Evolutionary conservation across 2,797 vertebrate species (phyloP).

Genomic region (Huso huso): DNA sequence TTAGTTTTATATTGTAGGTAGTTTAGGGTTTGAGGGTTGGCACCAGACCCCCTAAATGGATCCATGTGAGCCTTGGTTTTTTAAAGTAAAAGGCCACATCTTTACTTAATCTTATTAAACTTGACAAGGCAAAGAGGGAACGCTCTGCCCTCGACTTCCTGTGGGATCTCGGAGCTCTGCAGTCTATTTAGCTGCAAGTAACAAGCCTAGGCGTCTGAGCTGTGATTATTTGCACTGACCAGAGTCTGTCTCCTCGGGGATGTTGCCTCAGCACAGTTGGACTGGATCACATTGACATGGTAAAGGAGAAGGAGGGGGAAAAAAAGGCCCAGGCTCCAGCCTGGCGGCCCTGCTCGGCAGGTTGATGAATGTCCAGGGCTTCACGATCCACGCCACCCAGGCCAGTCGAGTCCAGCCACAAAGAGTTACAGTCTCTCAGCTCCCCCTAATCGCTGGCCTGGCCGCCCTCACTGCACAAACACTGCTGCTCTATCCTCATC

Average conservation of each 20-base stretch:
- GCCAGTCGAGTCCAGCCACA: slow-evolving; percentile 75
- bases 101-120: slow-evolving; percentile 44
- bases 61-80: slow-evolving; percentile 21
- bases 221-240: slow-evolving; percentile 69
- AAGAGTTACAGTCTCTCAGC: slow-evolving; percentile 86
- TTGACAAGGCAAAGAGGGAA: slow-evolving; percentile 26
- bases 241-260: slow-evolving; percentile 59
- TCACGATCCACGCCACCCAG: slow-evolving; percentile 78
- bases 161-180: slow-evolving; percentile 58
- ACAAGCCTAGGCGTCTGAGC: slow-evolving; percentile 65
- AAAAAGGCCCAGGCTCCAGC: slow-evolving; percentile 76
- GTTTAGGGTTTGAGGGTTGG: too few relatives aligned
- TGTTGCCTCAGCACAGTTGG: slow-evolving; percentile 56
- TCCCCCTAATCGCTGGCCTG: slow-evolving; percentile 50
- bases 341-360: slow-evolving; percentile 79
- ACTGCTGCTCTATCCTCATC: slow-evolving; percentile 58
- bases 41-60: too few relatives aligned
- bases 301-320: slow-evolving; percentile 38
- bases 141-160: slow-evolving; percentile 61
- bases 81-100: slow-evolving; percentile 34
- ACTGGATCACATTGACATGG: slow-evolving; percentile 68
- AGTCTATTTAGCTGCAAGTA: slow-evolving; percentile 49
- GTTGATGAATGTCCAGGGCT: slow-evolving; percentile 90
- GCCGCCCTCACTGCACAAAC: slow-evolving; percentile 55
- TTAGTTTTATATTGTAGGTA: too few relatives aligned